A percentile compares a stretch with the other conserved stretches of the same genome.
Conservation (phyloP, 2,113 vertebrate species). For the Gopherus evgoodei region DNA sequence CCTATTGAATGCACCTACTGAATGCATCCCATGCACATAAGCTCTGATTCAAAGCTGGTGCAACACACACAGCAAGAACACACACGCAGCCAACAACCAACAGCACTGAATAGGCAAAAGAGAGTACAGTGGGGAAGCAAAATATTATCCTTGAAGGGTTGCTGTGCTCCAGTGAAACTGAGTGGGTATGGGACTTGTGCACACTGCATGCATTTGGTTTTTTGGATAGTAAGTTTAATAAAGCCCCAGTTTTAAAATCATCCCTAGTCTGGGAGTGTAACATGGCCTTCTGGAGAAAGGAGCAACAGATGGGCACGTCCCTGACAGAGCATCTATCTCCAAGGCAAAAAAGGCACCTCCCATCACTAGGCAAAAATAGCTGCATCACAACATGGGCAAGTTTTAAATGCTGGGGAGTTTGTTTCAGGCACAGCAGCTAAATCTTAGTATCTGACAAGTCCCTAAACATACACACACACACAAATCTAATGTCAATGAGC, state of each 20-base stretch:
- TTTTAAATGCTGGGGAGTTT: background rate
- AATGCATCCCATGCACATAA: too few species aligned
- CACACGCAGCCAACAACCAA: too few species aligned
- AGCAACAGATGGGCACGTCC: background rate
- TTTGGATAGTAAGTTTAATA: background rate
- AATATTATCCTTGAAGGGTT: background rate
- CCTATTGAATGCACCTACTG: too few species aligned
- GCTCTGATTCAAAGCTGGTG: background rate
- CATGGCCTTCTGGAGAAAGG: background rate
- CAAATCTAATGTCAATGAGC: background rate
- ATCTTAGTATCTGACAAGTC: background rate
- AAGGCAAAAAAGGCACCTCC: background rate
- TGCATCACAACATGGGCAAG: background rate
- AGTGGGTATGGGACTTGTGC: background rate
- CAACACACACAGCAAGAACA: too few species aligned
- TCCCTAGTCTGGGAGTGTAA: background rate
- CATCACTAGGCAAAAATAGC: background rate
- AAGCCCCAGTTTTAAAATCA: background rate
- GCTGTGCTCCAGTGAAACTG: background rate
- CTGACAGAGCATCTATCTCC: background rate
- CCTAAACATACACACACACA: too few species aligned
- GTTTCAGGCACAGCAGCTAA: background rate
- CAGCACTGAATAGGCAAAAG: background rate
- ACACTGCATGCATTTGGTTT: background rate
- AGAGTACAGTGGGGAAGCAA: background rate